Percentiles rank a stretch among this genome's conserved stretches.
Conservation (phyloP, 2,797 vertebrate genomes). For the Rhynchonycteris naso region DNA sequence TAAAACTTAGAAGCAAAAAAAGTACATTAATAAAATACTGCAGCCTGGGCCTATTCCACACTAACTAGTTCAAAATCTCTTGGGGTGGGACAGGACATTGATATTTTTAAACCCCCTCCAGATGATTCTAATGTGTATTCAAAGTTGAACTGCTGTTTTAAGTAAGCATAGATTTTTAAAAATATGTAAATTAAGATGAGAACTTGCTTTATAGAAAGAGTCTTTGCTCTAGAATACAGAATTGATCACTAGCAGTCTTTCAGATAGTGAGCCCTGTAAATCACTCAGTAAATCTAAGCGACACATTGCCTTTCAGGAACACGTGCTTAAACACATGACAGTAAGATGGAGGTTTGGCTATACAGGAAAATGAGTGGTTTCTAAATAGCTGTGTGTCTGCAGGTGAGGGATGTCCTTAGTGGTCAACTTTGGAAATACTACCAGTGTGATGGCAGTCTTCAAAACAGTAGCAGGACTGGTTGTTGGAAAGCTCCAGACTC, state of each 20-base stretch:
- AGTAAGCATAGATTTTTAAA: not conserved
- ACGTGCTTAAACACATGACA: not conserved
- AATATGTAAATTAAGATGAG: not conserved
- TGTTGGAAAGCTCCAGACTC: not conserved
- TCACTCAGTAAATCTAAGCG: not conserved
- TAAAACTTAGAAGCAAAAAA: not conserved
- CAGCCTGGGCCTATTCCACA: not conserved
- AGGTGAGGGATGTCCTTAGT: not conserved
- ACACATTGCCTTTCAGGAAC: not conserved
- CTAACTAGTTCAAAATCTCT: not conserved
- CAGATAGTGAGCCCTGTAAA: not conserved
- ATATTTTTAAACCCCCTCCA: not conserved
- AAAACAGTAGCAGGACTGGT: not conserved
- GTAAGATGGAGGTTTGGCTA: not conserved
- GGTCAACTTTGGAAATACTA: not conserved
- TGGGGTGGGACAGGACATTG: not conserved
- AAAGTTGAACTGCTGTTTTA: not conserved
- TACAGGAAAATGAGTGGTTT: not conserved
- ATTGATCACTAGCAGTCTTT: not conserved
- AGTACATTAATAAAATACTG: not conserved
- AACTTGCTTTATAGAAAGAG: slow-evolving; percentile 8
- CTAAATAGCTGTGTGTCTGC: not conserved
- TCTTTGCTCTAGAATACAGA: not conserved
- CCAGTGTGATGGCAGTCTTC: not conserved
- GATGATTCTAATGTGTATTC: not conserved